These are phyloP conservation scores for Xanthorhoe designata DNA, from an alignment of 2,888 invertebrate genomes.

Conservation along the genomic window DNA sequence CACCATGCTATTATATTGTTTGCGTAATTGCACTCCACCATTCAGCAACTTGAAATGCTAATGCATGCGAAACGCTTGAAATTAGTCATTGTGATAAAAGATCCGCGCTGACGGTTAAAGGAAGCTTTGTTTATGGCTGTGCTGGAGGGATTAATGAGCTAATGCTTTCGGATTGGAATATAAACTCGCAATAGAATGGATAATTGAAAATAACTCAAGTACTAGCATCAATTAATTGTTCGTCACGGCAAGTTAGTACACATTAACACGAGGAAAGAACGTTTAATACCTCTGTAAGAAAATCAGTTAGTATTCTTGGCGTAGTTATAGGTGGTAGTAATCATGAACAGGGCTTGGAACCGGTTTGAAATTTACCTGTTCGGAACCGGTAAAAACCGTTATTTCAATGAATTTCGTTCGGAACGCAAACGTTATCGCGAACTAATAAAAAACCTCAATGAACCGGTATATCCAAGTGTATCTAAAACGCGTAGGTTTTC, in stretches of 20 bases:
- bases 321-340: background rate
- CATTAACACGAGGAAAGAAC: background rate
- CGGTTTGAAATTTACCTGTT: background rate
- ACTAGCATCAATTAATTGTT: background rate
- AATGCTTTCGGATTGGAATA: constrained; percentile 35
- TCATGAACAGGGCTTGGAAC: background rate
- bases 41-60: constrained; percentile 70
- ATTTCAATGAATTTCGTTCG: no score
- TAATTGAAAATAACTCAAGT: constrained; percentile 15
- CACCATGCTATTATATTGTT: constrained; percentile 77
- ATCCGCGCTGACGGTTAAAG: constrained; percentile 44
- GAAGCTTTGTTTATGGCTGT: constrained; percentile 37
- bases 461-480: no score
- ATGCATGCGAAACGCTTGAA: constrained; percentile 65
- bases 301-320: background rate
- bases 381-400: no score
- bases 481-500: no score
- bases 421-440: no score
- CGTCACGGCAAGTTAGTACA: background rate
- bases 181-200: constrained; percentile 26
- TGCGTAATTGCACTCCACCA: constrained; percentile 74
- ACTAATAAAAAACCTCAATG: no score
- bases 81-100: constrained; percentile 61
- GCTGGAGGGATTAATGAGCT: constrained; percentile 39
- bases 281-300: background rate